A percentile compares a stretch with the other conserved stretches of the same genome.
These are phyloP conservation scores for Neoaliturus tenellus DNA, from an alignment of 2,888 invertebrate species.

Conservation along the genomic window DNA sequence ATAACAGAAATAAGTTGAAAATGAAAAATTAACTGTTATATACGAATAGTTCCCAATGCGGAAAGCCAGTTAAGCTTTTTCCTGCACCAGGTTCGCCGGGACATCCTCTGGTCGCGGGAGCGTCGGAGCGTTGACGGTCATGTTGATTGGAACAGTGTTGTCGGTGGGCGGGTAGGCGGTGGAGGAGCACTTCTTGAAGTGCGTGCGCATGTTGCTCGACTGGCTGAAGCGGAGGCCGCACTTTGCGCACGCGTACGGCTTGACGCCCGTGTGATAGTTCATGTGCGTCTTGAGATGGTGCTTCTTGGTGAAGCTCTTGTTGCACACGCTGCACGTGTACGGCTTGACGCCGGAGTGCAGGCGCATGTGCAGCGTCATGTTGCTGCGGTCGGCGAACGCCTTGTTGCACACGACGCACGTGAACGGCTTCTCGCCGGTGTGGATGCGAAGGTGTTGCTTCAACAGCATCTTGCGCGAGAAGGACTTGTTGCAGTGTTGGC, in stretches of 20 bases:
- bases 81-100: slow-evolving; percentile 2
- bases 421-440: slow-evolving; percentile 85
- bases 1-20: too few relatives aligned
- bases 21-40: too few relatives aligned
- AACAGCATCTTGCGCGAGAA: slow-evolving; percentile 90
- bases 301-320: slow-evolving; percentile 90
- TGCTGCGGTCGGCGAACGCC: slow-evolving; percentile 89
- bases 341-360: slow-evolving; percentile 90
- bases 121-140: slow-evolving; percentile 30
- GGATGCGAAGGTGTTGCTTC: slow-evolving; percentile 88
- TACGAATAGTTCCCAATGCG: too few relatives aligned
- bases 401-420: slow-evolving; percentile 88
- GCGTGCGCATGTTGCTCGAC: slow-evolving; percentile 92
- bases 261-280: slow-evolving; percentile 89
- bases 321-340: slow-evolving; percentile 79
- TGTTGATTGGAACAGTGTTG: slow-evolving; percentile 16
- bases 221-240: slow-evolving; percentile 89
- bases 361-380: slow-evolving; percentile 89
- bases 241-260: slow-evolving; percentile 83
- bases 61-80: neutral
- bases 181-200: slow-evolving; percentile 83
- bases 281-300: slow-evolving; percentile 90
- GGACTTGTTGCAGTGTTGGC: slow-evolving; percentile 86
- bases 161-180: slow-evolving; percentile 28
- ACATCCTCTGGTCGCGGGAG: slow-evolving; percentile 3